phyloP scores from a whole-genome alignment of 1,140 invertebrate genomes.

The Zaprionus davidi region DNA sequence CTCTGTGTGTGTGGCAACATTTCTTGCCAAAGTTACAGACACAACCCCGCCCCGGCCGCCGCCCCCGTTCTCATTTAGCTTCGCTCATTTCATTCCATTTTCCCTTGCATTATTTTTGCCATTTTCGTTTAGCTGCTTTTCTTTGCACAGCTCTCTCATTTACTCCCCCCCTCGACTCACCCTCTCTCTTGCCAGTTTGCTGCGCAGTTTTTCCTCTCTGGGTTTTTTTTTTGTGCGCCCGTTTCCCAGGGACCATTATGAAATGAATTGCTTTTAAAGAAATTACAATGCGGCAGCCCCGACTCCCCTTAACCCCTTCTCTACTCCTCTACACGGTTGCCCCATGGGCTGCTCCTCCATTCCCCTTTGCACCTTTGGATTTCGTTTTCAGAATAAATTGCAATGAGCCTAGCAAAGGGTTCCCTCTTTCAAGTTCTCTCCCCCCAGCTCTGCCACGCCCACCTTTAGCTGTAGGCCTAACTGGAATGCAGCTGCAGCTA shows the following conservation, averaged over 20 bases:
- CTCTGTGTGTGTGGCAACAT: constrained; percentile 23
- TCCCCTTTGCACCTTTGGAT: constrained; percentile 14
- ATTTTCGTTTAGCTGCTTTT: constrained; percentile 64
- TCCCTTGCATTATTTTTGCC: constrained; percentile 70
- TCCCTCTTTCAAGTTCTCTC: neutral
- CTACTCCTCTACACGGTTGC: neutral
- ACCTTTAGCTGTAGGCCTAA: constrained; percentile 1
- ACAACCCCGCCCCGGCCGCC: constrained; percentile 3
- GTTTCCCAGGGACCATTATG: constrained; percentile 70
- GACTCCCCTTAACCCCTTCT: neutral
- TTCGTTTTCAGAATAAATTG: constrained; percentile 36
- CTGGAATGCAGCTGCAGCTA: constrained; percentile 11
- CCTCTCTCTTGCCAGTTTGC: constrained; percentile 5
- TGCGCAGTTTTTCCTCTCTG: neutral
- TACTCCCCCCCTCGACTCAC: neutral
- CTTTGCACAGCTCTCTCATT: constrained; percentile 10
- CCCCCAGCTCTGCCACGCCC: neutral
- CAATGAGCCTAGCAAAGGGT: neutral
- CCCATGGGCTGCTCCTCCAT: neutral
- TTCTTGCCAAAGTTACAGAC: constrained; percentile 64
- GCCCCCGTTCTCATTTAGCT: constrained; percentile 67
- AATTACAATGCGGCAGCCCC: constrained; percentile 71
- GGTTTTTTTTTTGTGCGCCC: constrained; percentile 3
- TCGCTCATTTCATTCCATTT: constrained; percentile 60
- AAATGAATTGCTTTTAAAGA: constrained; percentile 84